Evolutionary conservation across 2,888 invertebrate genomes (phyloP).

Genomic region (Trichopoda pennipes): DNA sequence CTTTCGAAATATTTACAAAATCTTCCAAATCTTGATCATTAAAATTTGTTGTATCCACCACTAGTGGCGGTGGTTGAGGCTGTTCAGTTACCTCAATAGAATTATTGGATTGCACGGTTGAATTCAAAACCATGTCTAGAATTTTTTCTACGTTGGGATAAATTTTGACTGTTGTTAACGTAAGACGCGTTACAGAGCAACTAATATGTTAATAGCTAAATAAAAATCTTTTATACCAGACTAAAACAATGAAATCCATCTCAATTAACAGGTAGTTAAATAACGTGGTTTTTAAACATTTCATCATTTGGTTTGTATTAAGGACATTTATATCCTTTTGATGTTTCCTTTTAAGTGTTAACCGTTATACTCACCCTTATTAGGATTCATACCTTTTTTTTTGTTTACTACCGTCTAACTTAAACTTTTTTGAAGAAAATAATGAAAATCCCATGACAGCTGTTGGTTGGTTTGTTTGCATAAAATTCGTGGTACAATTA

Average conservation of each 20-base stretch:
- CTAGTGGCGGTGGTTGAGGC: conserved; percentile 52
- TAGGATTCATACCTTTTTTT: conserved; percentile 4
- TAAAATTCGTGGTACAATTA: conserved; percentile 39
- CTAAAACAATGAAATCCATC: too few relatives aligned
- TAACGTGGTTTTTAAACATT: too few relatives aligned
- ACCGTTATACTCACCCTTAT: background rate
- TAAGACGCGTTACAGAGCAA: conserved; percentile 72
- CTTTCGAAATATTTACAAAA: conserved; percentile 73
- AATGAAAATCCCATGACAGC: background rate
- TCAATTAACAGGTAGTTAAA: background rate
- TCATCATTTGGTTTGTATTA: too few relatives aligned
- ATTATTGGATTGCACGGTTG: conserved; percentile 68
- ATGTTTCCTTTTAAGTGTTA: background rate
- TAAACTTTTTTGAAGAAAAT: background rate
- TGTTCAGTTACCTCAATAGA: conserved; percentile 2
- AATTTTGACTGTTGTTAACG: conserved; percentile 67
- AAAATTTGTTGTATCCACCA: conserved; percentile 74
- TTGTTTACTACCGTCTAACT: background rate
- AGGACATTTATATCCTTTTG: too few relatives aligned
- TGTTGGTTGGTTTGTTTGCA: conserved; percentile 4
- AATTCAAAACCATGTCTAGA: conserved; percentile 73
- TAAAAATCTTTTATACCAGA: conserved; percentile 64
- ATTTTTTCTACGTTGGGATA: conserved; percentile 55
- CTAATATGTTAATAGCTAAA: conserved; percentile 2
- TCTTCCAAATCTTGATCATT: conserved; percentile 74